Evolutionary conservation across 2,797 vertebrate genomes (phyloP).

Genomic region (Leptoclinus maculatus): DNA sequence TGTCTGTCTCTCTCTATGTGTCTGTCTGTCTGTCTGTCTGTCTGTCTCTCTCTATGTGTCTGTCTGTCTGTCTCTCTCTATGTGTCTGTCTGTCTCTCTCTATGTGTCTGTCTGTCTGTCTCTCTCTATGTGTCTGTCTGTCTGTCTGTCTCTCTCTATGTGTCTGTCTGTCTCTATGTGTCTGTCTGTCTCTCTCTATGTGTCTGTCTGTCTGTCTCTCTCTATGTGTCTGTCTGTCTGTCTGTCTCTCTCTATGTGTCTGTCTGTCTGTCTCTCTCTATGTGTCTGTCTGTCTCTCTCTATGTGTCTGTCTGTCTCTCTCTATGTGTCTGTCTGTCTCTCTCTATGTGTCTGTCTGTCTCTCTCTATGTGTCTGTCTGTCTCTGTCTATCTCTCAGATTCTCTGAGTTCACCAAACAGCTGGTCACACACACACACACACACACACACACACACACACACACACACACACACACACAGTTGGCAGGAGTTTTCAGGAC

Average conservation of each 20-base stretch:
- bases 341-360: background rate
- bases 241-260: background rate
- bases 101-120: background rate
- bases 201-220: constrained; percentile 4
- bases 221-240: background rate
- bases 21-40: constrained; percentile 7
- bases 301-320: background rate
- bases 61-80: background rate
- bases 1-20: background rate
- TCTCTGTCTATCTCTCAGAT: constrained; percentile 12
- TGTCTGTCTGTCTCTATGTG: background rate
- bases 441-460: too few relatives aligned
- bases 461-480: background rate
- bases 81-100: constrained; percentile 1
- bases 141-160: too few relatives aligned
- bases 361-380: background rate
- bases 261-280: constrained; percentile 12
- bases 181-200: background rate
- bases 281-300: too few relatives aligned
- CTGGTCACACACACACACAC: constrained; percentile 17
- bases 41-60: too few relatives aligned
- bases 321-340: background rate
- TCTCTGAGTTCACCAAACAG: constrained; percentile 26
- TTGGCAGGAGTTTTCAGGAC: constrained; percentile 50
- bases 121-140: background rate